phyloP scores from a whole-genome alignment of 2,888 invertebrate species.

The Nomada ferruginata region DNA sequence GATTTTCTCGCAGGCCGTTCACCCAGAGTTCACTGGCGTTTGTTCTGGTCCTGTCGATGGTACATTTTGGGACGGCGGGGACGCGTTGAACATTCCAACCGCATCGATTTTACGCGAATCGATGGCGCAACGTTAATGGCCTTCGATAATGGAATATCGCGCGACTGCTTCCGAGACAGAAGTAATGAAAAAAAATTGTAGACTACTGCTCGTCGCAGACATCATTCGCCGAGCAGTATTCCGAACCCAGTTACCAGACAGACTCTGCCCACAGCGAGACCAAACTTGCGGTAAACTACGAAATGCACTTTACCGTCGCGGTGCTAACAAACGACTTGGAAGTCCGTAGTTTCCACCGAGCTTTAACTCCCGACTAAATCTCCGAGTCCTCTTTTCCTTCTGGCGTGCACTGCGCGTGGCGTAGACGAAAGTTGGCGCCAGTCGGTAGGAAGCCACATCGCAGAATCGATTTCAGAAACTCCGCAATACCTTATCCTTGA shows the following conservation, averaged over 20 bases:
- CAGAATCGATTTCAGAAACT: slow-evolving; percentile 28
- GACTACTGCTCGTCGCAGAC: background rate
- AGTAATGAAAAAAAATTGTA: too few relatives aligned
- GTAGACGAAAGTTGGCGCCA: slow-evolving; percentile 13
- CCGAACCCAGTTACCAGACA: background rate
- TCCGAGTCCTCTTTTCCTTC: slow-evolving; percentile 20
- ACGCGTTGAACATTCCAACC: background rate
- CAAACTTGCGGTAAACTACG: slow-evolving; percentile 51
- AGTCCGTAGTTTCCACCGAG: slow-evolving; percentile 31
- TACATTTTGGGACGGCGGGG: background rate
- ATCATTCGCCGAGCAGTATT: background rate
- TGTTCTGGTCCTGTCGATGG: slow-evolving; percentile 3
- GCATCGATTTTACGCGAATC: slow-evolving; percentile 26
- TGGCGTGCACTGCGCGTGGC: background rate
- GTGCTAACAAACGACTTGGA: slow-evolving; percentile 47
- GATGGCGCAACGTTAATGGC: background rate
- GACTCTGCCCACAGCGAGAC: slow-evolving; percentile 3
- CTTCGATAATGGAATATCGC: background rate
- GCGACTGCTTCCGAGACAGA: too few relatives aligned
- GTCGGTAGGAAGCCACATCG: slow-evolving; percentile 16
- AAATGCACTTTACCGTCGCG: slow-evolving; percentile 49
- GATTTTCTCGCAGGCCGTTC: slow-evolving; percentile 3
- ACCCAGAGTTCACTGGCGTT: background rate
- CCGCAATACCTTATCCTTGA: slow-evolving; percentile 11
- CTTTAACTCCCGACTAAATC: slow-evolving; percentile 39